Base-by-base conservation (phyloP, 2,113 vertebrate genomes). In the Puffinus mauretanicus region DNA sequence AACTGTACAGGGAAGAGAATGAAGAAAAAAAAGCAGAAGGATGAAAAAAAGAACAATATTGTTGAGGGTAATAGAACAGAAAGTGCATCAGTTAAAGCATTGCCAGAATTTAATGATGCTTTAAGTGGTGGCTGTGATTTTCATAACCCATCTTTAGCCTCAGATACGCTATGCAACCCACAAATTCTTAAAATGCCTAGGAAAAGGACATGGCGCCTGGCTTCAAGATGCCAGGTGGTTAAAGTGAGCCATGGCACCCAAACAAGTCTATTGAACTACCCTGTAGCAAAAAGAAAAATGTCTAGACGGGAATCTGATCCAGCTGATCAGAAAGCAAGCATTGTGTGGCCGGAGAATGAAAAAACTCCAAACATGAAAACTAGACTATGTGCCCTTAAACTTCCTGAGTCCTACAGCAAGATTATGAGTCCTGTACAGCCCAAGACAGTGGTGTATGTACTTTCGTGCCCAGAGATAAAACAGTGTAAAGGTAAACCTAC, bases 181-280 rank as follows among this genome's bases (percentile, higher is more conserved):
- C 97, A 78, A 58, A 91, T 61, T 70, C 81, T 75, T 38, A 97
- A 95, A 82, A 97, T 30, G 75, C 96, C 97, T 87, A 89, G 92
- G 64, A 96, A 96, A 91, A 95, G 98, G 81, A 89, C 90, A 11
- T 98, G 98, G 96, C 98, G 97, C 25, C 61, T 98, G 96, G 98
- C 99, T 24, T 99, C 99, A 92, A 98, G 98, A 87, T 99, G 98
- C 95, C 99, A 99, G 96, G 98, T 98, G 57, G 98, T 98, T 36
- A 99, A 99, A 96, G 98, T 99, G 44, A 99, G 98, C 91, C 98
- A 98, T 72, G 97, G 98, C 81, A 99, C 99, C 57, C 99, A 99
- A 69, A 99, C 99, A 10, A 98, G 97, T 54, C 88, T 93, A 24
- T 51, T 97, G 70, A 98, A 97, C 42, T 97, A 98, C 82, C 98